A percentile compares a stretch with the other conserved stretches of the same genome.
Evolutionary conservation across 2,797 vertebrate species (phyloP).

Genomic region (Poecilia velifera): DNA sequence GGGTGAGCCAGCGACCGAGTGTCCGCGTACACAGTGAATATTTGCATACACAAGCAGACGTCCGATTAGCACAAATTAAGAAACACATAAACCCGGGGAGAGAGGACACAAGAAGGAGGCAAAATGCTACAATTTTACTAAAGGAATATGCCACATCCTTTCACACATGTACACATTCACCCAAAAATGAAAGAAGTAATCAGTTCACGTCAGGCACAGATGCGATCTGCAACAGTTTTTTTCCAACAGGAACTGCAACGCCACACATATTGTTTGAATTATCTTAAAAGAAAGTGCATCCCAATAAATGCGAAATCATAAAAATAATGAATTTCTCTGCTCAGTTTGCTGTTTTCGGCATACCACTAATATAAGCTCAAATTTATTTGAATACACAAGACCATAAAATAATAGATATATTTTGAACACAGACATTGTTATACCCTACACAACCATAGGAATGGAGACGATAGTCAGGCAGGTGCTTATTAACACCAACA

Average conservation of each 20-base stretch:
- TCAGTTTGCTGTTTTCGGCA: neutral
- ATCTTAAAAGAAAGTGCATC: too few relatives aligned
- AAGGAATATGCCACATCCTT: slow-evolving; percentile 42
- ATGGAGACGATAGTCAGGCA: too few relatives aligned
- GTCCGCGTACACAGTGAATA: slow-evolving; percentile 19
- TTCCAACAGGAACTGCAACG: neutral
- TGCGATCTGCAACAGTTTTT: neutral
- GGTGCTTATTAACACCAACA: too few relatives aligned
- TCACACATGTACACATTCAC: slow-evolving; percentile 53
- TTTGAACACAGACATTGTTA: neutral
- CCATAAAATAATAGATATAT: neutral
- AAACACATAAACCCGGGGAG: slow-evolving; percentile 22
- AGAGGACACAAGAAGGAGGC: slow-evolving; percentile 31
- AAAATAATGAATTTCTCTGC: neutral
- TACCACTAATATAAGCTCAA: neutral
- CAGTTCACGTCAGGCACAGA: slow-evolving; percentile 37
- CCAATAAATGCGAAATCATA: neutral
- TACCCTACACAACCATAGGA: neutral
- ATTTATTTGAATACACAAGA: neutral
- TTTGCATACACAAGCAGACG: slow-evolving; percentile 2
- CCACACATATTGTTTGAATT: neutral
- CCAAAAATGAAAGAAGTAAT: slow-evolving; percentile 44
- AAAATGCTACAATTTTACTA: slow-evolving; percentile 23
- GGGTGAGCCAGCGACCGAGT: slow-evolving; percentile 34
- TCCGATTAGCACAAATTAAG: slow-evolving; percentile 3